These are phyloP conservation scores for Hyposoter didymator DNA, from an alignment of 2,888 invertebrate species.

Conservation along the genomic window DNA sequence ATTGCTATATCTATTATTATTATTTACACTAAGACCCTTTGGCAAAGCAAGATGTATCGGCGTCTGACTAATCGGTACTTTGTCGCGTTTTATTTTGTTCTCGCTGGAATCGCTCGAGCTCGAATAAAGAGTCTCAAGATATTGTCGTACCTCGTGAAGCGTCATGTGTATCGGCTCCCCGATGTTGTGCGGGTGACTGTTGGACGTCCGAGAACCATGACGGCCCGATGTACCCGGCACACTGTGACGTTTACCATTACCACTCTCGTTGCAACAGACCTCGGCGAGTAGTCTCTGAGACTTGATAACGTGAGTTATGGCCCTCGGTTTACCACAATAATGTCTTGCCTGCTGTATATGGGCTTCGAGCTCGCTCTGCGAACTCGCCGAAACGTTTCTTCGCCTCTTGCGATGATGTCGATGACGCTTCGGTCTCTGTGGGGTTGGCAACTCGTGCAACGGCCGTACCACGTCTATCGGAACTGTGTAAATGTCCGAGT, in stretches of 20 bases:
- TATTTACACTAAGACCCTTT: slow-evolving; percentile 83
- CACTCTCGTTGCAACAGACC: slow-evolving; percentile 79
- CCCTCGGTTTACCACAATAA: slow-evolving; percentile 81
- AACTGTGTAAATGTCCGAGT: slow-evolving; percentile 94
- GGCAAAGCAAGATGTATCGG: slow-evolving; percentile 80
- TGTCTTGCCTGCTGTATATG: slow-evolving; percentile 82
- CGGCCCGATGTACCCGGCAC: slow-evolving; percentile 88
- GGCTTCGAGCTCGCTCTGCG: slow-evolving; percentile 83
- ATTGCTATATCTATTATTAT: slow-evolving; percentile 83
- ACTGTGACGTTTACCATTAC: slow-evolving; percentile 88
- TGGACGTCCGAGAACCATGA: slow-evolving; percentile 77
- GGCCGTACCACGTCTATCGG: slow-evolving; percentile 92
- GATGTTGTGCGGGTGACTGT: slow-evolving; percentile 86
- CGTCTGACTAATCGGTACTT: slow-evolving; percentile 73
- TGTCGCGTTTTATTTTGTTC: slow-evolving; percentile 84
- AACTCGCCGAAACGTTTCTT: slow-evolving; percentile 85
- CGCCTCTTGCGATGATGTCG: slow-evolving; percentile 84
- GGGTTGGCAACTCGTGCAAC: slow-evolving; percentile 83
- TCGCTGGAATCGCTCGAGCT: slow-evolving; percentile 89
- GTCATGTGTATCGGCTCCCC: slow-evolving; percentile 94
- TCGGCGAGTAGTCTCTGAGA: slow-evolving; percentile 82
- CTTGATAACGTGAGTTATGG: slow-evolving; percentile 82
- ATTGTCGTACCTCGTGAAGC: slow-evolving; percentile 92
- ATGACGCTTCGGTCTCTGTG: slow-evolving; percentile 84
- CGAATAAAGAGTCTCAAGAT: slow-evolving; percentile 92